A percentile compares a stretch with the other conserved stretches of the same genome.
Conservation (phyloP, 37 sponge, comb jelly and placozoan species). For the Mnemiopsis leidyi region DNA sequence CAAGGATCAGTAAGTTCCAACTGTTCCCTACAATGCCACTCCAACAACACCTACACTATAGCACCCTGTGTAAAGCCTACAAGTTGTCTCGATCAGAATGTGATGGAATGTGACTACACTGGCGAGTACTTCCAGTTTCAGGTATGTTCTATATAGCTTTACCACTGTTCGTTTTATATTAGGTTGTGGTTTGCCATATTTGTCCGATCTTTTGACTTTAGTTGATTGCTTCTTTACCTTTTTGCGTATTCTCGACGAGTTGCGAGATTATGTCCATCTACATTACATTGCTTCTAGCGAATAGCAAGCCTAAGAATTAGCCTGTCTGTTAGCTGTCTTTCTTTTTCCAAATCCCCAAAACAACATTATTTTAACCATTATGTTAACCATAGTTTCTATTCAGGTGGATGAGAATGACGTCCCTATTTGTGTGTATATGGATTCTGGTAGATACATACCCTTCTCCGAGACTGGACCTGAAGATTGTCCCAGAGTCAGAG, state of each 20-base stretch:
- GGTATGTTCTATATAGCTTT: too few relatives aligned
- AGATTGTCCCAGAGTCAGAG: not conserved
- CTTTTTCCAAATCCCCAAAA: too few relatives aligned
- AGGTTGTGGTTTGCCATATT: too few relatives aligned
- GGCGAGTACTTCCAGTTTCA: slow-evolving; percentile 1
- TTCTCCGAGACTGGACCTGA: not conserved
- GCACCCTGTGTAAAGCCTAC: not conserved
- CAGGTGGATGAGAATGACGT: not conserved
- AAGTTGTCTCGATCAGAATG: not conserved
- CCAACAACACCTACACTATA: slow-evolving; percentile 48
- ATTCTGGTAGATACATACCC: slow-evolving; percentile 20
- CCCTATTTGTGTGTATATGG: slow-evolving; percentile 31
- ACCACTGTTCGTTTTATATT: too few relatives aligned
- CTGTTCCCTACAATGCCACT: slow-evolving; percentile 34
- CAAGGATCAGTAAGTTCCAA: not conserved
- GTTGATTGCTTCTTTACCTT: too few relatives aligned
- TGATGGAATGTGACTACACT: slow-evolving; percentile 5
- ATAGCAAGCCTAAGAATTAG: too few relatives aligned
- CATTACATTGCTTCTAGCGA: too few relatives aligned
- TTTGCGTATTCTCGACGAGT: too few relatives aligned
- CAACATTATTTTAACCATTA: too few relatives aligned
- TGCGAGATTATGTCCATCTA: too few relatives aligned
- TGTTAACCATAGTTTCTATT: not conserved
- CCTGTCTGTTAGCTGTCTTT: too few relatives aligned
- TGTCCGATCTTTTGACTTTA: too few relatives aligned